Evolutionary conservation across 2,113 vertebrate species (phyloP), one percentile per base, ranked within the genome.

Genomic region (Callipepla californica): DNA sequence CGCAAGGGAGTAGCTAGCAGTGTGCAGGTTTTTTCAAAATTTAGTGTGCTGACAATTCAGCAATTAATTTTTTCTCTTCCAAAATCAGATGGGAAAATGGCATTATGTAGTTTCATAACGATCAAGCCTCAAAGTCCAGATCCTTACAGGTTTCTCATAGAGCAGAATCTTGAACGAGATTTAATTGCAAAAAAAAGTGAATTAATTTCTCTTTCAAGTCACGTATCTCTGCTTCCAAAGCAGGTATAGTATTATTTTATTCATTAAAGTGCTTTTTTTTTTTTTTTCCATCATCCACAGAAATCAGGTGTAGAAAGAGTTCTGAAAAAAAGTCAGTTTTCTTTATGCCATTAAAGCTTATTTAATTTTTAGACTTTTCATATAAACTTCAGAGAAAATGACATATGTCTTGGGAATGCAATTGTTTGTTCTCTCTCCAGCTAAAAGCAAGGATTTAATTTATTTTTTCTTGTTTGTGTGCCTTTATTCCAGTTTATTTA

Each of bases 401-500:
- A 6, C 21, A 79, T 92, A 32, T 47, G 20, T 75, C 32, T 28
- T 13, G 89, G 30, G 7, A 80, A 91, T 61, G 30, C 3, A 84
- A 61, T 40, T 48, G 5, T 34, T 59, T 55, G 19, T 73, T 93
- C 44, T 84, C 5, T 72, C 15, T 91, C 66, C 66, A 93, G 61
- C 57, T 89, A 68, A 84, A 91, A 81, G 11, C 19, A 84, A 59
- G 48, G 51, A 61, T 89, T 94, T 94, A 74, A 85, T 87, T 90
- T 69, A 48, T 2, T 42, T 63, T 87, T 69, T 11, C 7, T 68
- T 22, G 32, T 58, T 90, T 78, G 21, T 84, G 23, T 18, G 69
- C 45, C 32, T 55, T 89, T 90, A 74, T 40, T 4, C 70, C 16
- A 20, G 36, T 90, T 67, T 88, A 68, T 92, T 89, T 72, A 61